Evolutionary conservation across 2,113 vertebrate genomes (phyloP).

Genomic region (Ellobius talpinus): DNA sequence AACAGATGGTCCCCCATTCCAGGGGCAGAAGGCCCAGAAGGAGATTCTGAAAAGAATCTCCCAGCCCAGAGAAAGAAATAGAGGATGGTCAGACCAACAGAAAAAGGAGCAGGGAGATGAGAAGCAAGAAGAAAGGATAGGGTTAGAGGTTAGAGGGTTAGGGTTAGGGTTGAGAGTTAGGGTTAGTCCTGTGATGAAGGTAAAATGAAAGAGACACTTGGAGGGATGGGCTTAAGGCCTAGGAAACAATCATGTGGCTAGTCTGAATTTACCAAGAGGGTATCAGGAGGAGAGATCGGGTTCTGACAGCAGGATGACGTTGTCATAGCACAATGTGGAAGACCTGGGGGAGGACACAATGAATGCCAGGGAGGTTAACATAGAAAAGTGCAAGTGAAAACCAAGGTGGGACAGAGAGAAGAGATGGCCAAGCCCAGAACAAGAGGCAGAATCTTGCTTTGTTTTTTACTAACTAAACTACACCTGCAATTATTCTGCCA

Average conservation of each 20-base stretch:
- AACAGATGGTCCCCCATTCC: not conserved
- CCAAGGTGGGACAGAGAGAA: not conserved
- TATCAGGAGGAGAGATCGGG: not conserved
- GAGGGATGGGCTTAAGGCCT: not conserved
- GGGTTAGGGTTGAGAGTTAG: too few relatives aligned
- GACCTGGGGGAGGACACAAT: not conserved
- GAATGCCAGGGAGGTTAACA: not conserved
- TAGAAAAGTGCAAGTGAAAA: not conserved
- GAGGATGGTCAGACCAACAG: not conserved
- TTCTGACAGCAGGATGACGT: not conserved
- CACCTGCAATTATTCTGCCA: slow-evolving; percentile 7
- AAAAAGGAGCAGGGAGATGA: not conserved
- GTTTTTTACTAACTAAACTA: slow-evolving; percentile 38
- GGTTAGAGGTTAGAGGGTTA: too few relatives aligned
- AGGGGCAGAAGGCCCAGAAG: not conserved
- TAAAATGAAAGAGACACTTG: not conserved
- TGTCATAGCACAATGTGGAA: not conserved
- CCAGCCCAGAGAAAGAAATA: not conserved
- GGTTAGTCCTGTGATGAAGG: not conserved
- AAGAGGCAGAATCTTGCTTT: not conserved
- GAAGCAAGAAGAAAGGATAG: not conserved
- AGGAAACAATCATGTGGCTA: not conserved
- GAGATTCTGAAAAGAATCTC: not conserved
- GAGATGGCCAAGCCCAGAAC: not conserved
- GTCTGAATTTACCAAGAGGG: not conserved